Conservation (phyloP, 1,140 invertebrate genomes). For the Lordiphosa mommai region DNA sequence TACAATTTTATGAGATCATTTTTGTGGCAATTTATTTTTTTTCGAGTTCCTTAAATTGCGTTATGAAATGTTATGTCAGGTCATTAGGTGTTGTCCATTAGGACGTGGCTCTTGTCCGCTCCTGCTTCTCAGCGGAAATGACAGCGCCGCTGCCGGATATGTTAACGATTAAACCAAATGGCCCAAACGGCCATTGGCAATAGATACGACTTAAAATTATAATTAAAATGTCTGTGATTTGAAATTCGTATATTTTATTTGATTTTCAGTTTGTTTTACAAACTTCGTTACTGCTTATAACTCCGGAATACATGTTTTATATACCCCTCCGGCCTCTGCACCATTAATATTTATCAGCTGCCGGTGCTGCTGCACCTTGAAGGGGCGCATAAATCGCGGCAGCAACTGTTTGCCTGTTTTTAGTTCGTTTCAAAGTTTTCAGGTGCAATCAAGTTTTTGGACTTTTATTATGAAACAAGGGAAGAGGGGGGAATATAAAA, state of each 20-base stretch:
- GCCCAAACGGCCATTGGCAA: slow-evolving; percentile 17
- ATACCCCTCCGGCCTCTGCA: slow-evolving; percentile 1
- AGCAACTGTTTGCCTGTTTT: slow-evolving; percentile 14
- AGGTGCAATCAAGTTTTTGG: slow-evolving; percentile 69
- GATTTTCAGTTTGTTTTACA: background rate
- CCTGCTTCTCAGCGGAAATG: slow-evolving; percentile 48
- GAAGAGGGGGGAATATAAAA: slow-evolving; percentile 45
- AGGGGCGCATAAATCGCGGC: slow-evolving; percentile 47
- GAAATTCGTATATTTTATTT: background rate
- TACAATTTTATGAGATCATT: slow-evolving; percentile 58
- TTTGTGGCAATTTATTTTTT: slow-evolving; percentile 33
- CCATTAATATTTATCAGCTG: slow-evolving; percentile 51
- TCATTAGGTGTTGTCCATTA: slow-evolving; percentile 68
- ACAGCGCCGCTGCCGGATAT: slow-evolving; percentile 58
- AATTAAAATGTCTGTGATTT: slow-evolving; percentile 18
- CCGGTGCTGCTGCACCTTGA: slow-evolving; percentile 13
- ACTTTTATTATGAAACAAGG: slow-evolving; percentile 42
- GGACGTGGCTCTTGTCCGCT: slow-evolving; percentile 7
- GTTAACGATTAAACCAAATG: slow-evolving; percentile 62
- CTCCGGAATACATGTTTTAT: slow-evolving; percentile 13
- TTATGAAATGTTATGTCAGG: slow-evolving; percentile 72
- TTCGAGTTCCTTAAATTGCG: slow-evolving; percentile 59
- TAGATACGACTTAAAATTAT: slow-evolving; percentile 28
- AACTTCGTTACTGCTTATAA: slow-evolving; percentile 34
- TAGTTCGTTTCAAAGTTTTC: slow-evolving; percentile 43